Conservation (phyloP, 2,113 vertebrate genomes). For the Bufo gargarizans region DNA sequence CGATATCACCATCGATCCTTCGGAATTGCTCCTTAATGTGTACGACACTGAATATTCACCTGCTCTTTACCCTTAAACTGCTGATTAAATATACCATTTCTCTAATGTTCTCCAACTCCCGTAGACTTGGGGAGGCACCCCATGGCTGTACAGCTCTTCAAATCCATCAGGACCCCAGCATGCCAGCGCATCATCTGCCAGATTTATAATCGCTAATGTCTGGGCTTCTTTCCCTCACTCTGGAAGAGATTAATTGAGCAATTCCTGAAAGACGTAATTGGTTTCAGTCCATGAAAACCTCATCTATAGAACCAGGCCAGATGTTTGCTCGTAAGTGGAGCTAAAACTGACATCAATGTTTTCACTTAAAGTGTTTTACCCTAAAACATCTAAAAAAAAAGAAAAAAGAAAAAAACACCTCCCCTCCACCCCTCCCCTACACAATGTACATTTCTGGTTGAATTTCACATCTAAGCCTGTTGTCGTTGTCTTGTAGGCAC, state of each 20-base stretch:
- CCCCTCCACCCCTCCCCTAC: too few species aligned
- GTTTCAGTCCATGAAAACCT: slow-evolving; percentile 30
- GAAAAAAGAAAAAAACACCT: too few species aligned
- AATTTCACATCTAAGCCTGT: not conserved
- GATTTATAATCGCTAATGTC: slow-evolving; percentile 44
- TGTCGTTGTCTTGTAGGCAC: slow-evolving; percentile 21
- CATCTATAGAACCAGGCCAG: slow-evolving; percentile 20
- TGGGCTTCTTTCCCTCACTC: slow-evolving; percentile 38
- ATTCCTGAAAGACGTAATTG: slow-evolving; percentile 49
- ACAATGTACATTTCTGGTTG: slow-evolving; percentile 7
- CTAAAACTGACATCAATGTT: slow-evolving; percentile 38
- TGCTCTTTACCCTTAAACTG: slow-evolving; percentile 27
- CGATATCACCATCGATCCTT: not conserved
- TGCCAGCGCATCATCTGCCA: slow-evolving; percentile 38
- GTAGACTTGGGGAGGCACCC: slow-evolving; percentile 12
- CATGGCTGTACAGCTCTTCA: slow-evolving; percentile 4
- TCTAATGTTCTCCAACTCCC: slow-evolving; percentile 41
- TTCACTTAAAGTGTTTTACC: slow-evolving; percentile 26
- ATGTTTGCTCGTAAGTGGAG: slow-evolving; percentile 43
- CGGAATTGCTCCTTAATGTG: too few species aligned
- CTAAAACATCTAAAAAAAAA: slow-evolving; percentile 18
- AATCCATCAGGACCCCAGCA: slow-evolving; percentile 52
- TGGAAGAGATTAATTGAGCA: slow-evolving; percentile 22
- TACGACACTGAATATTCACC: not conserved
- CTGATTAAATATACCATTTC: slow-evolving; percentile 36